Base-by-base conservation (phyloP, 1,140 invertebrate genomes). In the Drosophila equinoxialis region DNA sequence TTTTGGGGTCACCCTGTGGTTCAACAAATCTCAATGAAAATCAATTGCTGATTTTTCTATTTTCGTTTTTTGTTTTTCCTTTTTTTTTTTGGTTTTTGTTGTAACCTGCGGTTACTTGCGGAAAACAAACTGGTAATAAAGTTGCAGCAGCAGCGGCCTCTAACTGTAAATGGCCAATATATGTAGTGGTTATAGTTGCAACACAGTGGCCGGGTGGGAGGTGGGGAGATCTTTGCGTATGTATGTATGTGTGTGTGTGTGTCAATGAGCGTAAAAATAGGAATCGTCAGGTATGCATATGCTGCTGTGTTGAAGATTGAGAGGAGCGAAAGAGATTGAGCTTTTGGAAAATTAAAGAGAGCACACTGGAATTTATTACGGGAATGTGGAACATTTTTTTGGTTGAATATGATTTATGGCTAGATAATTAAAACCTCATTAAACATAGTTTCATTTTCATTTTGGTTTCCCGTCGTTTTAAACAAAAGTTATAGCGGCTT, bases 131-230 rank as follows among this genome's bases (percentile, higher is more conserved):
- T 71, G 58, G 71, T 65, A 57, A 82, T 73, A 66, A 60, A 77
- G 45, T 69, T 76, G 62, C 66, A 70, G 64, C 57, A 78, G 63
- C 57, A 78, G 63, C 74, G 61, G 79, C 71, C 66, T 70, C 79
- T 86, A 86, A 87, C 82, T 87, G 82, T 86, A 86, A 86, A 86
- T 71, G 75, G 68, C 68, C 68, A 75, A 68, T 65, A 67, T 63
- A 30, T 63, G 66, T 20, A 65, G n/a, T n/a, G n/a, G n/a, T n/a
- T n/a, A 37, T 54, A 0, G 39, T 17, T 59, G 62, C 51, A 48
- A 23, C 35, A 48, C 54, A 35, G 6, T 26, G 42, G 26, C 23
- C 30, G 6, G 30, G 30, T 30, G 30, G 41, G 14, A 11, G n/a
- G 26, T 23, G 6, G 23, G 11, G 41, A 30, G 23, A 26, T 11